Conservation (phyloP, 2,113 vertebrate species). For the Polypterus senegalus region DNA sequence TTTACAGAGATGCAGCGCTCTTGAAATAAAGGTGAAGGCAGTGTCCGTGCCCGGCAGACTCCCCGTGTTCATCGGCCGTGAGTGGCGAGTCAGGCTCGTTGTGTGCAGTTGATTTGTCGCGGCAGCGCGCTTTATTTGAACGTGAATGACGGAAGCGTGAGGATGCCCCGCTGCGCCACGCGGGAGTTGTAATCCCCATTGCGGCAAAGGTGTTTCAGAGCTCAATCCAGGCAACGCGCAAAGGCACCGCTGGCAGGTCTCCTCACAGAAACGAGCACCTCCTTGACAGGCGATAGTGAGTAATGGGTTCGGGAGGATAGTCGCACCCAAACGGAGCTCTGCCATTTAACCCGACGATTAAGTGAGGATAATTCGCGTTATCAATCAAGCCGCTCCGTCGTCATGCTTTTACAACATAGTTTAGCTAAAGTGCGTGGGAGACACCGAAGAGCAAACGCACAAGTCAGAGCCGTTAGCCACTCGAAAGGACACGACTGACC, state of each 20-base stretch:
- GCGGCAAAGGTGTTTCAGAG: neutral
- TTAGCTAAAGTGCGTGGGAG: too few species aligned
- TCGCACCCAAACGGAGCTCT: constrained; percentile 17
- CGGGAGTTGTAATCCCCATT: neutral
- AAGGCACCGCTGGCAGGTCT: neutral
- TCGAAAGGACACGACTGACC: too few species aligned
- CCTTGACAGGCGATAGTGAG: constrained; percentile 7
- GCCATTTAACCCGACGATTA: constrained; percentile 21
- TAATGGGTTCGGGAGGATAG: constrained; percentile 3
- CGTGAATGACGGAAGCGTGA: neutral
- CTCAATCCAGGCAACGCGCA: neutral
- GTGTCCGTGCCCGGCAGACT: too few species aligned
- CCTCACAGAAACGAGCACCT: neutral
- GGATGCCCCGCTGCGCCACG: neutral
- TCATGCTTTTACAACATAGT: too few species aligned
- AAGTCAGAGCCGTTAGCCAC: too few species aligned
- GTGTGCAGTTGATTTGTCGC: too few species aligned
- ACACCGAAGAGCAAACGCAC: too few species aligned
- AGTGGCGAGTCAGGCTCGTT: too few species aligned
- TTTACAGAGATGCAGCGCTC: too few species aligned
- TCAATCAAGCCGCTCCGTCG: constrained; percentile 12
- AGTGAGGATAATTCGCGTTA: constrained; percentile 15
- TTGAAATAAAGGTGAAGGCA: too few species aligned
- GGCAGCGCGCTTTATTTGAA: neutral
- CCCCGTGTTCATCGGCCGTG: too few species aligned